These are phyloP conservation scores for Monarcha castaneiventris DNA, from an alignment of 2,113 vertebrate species.

Conservation along the genomic window DNA sequence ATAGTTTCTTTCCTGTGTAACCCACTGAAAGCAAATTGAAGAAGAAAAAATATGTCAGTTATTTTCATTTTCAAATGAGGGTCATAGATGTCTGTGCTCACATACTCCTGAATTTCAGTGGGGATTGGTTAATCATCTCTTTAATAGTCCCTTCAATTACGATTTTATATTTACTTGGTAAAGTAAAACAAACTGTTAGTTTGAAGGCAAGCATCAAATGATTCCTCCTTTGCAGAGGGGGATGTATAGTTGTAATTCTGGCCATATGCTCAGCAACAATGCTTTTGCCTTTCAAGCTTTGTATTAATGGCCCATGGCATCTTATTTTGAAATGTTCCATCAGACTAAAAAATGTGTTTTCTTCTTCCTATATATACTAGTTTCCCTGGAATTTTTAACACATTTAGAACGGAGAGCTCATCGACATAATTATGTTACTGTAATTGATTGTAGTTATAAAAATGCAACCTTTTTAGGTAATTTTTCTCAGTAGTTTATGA, in stretches of 20 bases:
- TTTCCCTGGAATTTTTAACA: background rate
- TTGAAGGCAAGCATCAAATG: background rate
- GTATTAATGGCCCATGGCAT: background rate
- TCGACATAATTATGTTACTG: background rate
- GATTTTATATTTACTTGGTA: background rate
- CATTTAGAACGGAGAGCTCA: background rate
- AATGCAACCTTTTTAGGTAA: background rate
- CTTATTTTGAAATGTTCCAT: background rate
- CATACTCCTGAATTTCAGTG: background rate
- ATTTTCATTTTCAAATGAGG: background rate
- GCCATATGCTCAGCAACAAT: background rate
- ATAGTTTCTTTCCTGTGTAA: background rate
- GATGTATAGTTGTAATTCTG: background rate
- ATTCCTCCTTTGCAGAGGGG: background rate
- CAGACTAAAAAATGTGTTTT: background rate
- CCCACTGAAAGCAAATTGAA: background rate
- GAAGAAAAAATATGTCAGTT: background rate
- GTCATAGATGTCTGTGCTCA: background rate
- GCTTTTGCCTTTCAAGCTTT: background rate
- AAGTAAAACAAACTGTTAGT: background rate
- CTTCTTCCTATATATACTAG: background rate
- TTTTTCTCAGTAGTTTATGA: background rate
- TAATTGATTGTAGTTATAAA: background rate
- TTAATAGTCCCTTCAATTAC: background rate
- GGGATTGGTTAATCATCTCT: background rate